phyloP scores from a whole-genome alignment of 1,140 invertebrate genomes.

The Metaphire vulgaris region DNA sequence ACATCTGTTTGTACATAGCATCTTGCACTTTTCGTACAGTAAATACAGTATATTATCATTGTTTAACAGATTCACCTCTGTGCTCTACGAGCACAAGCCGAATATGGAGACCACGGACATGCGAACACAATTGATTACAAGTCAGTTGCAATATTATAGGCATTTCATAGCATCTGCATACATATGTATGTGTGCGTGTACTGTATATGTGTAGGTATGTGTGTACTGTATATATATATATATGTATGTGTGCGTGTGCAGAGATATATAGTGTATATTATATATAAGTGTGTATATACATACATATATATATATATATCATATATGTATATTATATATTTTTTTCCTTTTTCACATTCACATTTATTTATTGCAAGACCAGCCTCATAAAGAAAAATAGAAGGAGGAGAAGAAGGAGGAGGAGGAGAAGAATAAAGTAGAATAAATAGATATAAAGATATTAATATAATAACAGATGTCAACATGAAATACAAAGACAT shows the following conservation, averaged over 20 bases:
- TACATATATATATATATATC: slow-evolving; percentile 3
- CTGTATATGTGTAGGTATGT: neutral
- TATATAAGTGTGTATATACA: slow-evolving; percentile 11
- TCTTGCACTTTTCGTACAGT: no score
- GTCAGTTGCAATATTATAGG: slow-evolving; percentile 30
- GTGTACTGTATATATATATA: neutral
- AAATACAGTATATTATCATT: no score
- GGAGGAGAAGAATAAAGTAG: no score
- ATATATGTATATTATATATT: no score
- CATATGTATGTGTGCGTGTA: neutral
- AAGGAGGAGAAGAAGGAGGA: no score
- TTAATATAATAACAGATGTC: no score
- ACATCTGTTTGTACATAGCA: no score
- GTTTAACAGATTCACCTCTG: slow-evolving; percentile 77
- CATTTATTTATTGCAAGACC: no score
- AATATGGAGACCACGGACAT: slow-evolving; percentile 70
- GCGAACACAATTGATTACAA: slow-evolving; percentile 48
- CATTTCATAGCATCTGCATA: neutral
- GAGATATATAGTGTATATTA: neutral
- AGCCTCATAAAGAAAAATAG: no score
- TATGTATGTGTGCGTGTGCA: neutral
- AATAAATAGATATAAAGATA: no score
- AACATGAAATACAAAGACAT: no score
- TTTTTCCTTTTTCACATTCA: no score
- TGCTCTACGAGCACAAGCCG: slow-evolving; percentile 84